Evolutionary conservation across 2,113 vertebrate genomes (phyloP).

Genomic region (Osmerus eperlanus): DNA sequence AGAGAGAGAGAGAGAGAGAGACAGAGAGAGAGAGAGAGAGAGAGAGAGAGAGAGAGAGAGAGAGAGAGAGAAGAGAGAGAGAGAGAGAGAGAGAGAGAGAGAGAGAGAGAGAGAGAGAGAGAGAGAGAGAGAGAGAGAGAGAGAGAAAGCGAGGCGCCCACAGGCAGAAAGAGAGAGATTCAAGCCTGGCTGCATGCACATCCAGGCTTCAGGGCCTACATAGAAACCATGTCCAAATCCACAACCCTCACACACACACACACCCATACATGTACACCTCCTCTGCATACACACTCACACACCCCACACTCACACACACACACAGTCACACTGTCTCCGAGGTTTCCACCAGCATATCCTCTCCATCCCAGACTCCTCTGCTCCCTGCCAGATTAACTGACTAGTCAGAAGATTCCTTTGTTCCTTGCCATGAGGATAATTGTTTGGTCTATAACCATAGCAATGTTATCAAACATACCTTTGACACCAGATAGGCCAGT

Average conservation of each 20-base stretch:
- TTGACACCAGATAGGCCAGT: neutral
- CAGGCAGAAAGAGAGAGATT: neutral
- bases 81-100: neutral
- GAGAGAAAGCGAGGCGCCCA: neutral
- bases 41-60: neutral
- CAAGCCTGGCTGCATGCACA: neutral
- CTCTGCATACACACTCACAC: conserved; percentile 1
- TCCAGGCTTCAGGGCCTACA: neutral
- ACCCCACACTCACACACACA: conserved; percentile 7
- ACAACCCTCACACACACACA: conserved; percentile 4
- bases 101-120: conserved; percentile 1
- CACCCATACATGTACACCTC: neutral
- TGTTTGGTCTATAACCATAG: conserved; percentile 58
- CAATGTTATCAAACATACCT: conserved; percentile 44
- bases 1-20: neutral
- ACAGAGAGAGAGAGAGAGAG: neutral
- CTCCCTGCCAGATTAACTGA: conserved; percentile 38
- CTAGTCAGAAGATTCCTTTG: conserved; percentile 36
- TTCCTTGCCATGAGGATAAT: conserved; percentile 42
- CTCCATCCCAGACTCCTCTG: neutral
- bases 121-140: conserved; percentile 3
- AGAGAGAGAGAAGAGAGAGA: neutral
- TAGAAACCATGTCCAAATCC: neutral
- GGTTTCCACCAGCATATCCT: neutral
- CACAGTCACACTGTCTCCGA: neutral